Evolutionary conservation across 1,140 invertebrate genomes (phyloP), one percentile per base, ranked within the genome.

Genomic region (Hypothenemus hampei): DNA sequence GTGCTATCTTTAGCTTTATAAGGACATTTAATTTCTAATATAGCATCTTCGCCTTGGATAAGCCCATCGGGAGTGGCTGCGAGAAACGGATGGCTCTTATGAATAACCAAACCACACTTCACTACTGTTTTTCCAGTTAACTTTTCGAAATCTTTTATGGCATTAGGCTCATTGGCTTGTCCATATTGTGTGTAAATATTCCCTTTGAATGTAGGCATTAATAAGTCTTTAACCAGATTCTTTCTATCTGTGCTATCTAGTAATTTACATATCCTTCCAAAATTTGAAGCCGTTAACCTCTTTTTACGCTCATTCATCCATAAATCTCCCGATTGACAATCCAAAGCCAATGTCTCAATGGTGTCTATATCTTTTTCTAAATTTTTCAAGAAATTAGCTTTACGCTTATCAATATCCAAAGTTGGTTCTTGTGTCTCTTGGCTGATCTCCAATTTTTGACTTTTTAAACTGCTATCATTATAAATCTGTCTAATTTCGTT

Each of bases 201-300:
- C 2, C 60, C 60, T 6, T 18, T 37, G 29, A 62, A 62, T 15
- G 19, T 59, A 3, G 58, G 46, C 16, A 58, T 41, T 3, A 60
- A 36, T 10, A 60, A 19, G n/a, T 59, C 37, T 41, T 61, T 44
- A 6, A 58, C 59, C 2, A 63, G 16, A 18, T 61, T 63, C 13
- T 31, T 35, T 21, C 57, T 46, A 31, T 54, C 41, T 3, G 62
- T 65, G 18, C 11, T 56, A 45, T 58, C 49, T 13, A 49, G 41
- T 16, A 62, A 20, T 45, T 63, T 66, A 35, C 26, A 65, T 10
- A 67, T 56, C 21, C 58, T 23, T 44, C 64, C 61, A 48, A 67
- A 67, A 61, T 65, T 65, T 3, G 64, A 66, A 16, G 65, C 64
- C 2, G 64, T 67, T 8, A 67, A 41, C 18, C 64, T 22, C 26